A percentile compares a stretch with the other conserved stretches of the same genome.
phyloP scores from a whole-genome alignment of 2,113 vertebrate genomes.

The Pteronura brasiliensis region DNA sequence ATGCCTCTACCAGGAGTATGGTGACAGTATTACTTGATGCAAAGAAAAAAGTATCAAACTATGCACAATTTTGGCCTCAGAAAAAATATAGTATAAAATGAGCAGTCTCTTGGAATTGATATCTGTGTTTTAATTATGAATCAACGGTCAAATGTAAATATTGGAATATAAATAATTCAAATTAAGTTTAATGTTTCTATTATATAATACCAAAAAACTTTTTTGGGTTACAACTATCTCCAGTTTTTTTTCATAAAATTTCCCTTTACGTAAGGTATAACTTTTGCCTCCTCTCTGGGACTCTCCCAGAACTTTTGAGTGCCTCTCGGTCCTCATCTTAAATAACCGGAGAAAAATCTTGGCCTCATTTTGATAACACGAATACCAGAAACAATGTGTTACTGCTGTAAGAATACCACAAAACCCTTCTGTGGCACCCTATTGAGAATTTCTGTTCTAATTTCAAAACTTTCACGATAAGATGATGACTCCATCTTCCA shows the following conservation, averaged over 20 bases:
- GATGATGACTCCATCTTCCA: background rate
- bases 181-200: background rate
- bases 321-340: background rate
- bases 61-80: background rate
- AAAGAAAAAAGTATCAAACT: background rate
- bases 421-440: background rate
- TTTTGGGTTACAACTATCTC: background rate
- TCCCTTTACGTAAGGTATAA: background rate
- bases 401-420: background rate
- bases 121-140: background rate
- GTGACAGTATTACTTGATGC: background rate
- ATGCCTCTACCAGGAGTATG: background rate
- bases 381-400: background rate
- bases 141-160: background rate
- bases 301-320: background rate
- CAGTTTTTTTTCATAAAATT: background rate
- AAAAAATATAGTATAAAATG: background rate
- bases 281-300: background rate
- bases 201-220: background rate
- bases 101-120: background rate
- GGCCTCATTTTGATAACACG: background rate
- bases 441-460: background rate
- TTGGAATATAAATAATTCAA: constrained; percentile 9
- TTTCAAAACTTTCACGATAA: background rate
- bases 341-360: background rate